These are phyloP conservation scores for Phalera bucephala DNA, from an alignment of 2,888 invertebrate genomes.

Conservation along the genomic window DNA sequence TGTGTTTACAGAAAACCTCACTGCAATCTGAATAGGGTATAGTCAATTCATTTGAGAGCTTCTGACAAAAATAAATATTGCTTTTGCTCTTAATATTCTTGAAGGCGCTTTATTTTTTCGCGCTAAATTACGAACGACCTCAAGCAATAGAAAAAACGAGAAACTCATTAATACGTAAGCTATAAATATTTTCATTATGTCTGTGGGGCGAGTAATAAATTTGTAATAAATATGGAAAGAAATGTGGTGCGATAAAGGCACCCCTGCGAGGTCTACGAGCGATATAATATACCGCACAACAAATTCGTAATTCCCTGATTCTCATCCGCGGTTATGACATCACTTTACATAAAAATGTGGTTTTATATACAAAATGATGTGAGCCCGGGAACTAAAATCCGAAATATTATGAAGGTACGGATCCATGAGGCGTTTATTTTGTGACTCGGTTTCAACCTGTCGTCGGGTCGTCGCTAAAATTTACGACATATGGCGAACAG, in stretches of 20 bases:
- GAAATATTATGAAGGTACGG: constrained; percentile 9
- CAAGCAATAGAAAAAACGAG: constrained; percentile 28
- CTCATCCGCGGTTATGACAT: constrained; percentile 32
- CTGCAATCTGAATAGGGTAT: too few relatives aligned
- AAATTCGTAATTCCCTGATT: constrained; percentile 49
- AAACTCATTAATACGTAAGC: constrained; percentile 62
- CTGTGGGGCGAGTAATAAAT: constrained; percentile 58
- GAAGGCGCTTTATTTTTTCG: constrained; percentile 42
- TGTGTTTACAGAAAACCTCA: too few relatives aligned
- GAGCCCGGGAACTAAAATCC: constrained; percentile 16
- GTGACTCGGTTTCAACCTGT: constrained; percentile 23
- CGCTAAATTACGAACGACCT: constrained; percentile 22
- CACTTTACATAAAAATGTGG: constrained; percentile 33
- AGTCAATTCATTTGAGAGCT: constrained; percentile 36
- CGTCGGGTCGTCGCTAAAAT: constrained; percentile 21
- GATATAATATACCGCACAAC: constrained; percentile 39
- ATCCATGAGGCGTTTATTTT: constrained; percentile 21
- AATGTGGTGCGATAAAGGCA: constrained; percentile 49
- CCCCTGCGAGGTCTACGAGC: constrained; percentile 33
- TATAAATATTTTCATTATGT: constrained; percentile 62
- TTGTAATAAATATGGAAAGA: constrained; percentile 59
- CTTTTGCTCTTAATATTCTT: constrained; percentile 41
- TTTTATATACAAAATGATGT: constrained; percentile 19
- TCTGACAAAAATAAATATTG: constrained; percentile 46
- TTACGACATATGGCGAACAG: constrained; percentile 17